A percentile compares a stretch with the other conserved stretches of the same genome.
Conservation (phyloP, 1,140 invertebrate species). For the Lerema accius region DNA sequence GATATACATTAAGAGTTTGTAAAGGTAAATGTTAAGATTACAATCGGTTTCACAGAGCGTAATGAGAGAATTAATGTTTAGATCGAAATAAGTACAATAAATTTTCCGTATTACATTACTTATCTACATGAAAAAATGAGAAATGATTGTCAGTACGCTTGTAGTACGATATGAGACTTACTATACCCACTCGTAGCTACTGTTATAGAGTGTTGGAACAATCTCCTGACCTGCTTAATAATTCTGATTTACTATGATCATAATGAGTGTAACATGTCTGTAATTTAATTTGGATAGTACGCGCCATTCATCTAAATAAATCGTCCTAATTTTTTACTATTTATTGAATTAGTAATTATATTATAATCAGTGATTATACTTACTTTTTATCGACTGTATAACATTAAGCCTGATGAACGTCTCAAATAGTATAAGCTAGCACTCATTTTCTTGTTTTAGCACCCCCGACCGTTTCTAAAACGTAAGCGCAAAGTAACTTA, state of each 20-base stretch:
- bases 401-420: constrained; percentile 31
- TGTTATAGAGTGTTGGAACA: too few relatives aligned
- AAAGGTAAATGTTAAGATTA: too few relatives aligned
- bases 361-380: constrained; percentile 28
- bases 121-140: too few relatives aligned
- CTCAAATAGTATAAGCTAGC: constrained; percentile 30
- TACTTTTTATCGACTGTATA: constrained; percentile 31
- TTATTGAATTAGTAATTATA: constrained; percentile 22
- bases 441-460: constrained; percentile 32
- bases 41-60: constrained; percentile 4
- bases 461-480: constrained; percentile 31
- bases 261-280: neutral
- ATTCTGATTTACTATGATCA: neutral
- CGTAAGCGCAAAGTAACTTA: constrained; percentile 30
- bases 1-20: too few relatives aligned
- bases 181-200: too few relatives aligned
- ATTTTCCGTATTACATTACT: too few relatives aligned
- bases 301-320: neutral
- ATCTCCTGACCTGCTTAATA: neutral
- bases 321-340: constrained; percentile 2
- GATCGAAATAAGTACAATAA: too few relatives aligned
- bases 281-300: neutral
- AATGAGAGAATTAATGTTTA: constrained; percentile 2
- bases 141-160: too few relatives aligned
- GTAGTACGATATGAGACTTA: too few relatives aligned